Evolutionary conservation across 2,797 vertebrate species (phyloP), one percentile per base, ranked within the genome.

Genomic region (Falco biarmicus): DNA sequence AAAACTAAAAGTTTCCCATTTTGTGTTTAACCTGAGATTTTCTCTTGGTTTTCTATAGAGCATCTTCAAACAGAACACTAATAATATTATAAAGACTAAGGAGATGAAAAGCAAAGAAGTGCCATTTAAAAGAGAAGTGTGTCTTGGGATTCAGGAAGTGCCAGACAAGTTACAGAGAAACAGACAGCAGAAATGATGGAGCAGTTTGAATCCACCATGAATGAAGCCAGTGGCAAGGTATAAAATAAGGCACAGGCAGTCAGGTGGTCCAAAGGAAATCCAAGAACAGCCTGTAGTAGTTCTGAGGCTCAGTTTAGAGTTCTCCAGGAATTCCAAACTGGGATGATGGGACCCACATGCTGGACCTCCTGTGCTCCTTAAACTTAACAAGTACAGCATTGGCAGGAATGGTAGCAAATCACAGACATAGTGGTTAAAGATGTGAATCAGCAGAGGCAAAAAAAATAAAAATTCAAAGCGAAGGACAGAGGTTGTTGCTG

Each of bases 211-310:
- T 8, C 5, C 15, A 51, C 0, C 0, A 26, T 25, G 17, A 81
- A 60, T 0, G 1, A 51, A 61, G 15, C 16, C 26, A 19, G 5
- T 4, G 12, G 10, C 66, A 20, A n/a, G 7, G 5, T 29, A n/a
- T 6, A 28, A 92, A 84, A 31, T 32, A 54, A 64, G 34, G 15
- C 56, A 4, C 3, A 22, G 21, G 20, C 9, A 73, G 5, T 20
- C 43, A 71, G 43, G 22, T 70, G 3, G 8, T 41, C 13, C 73
- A 29, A 69, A 64, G 11, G 17, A 71, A 86, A 65, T 53, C 45
- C 9, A 78, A 63, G 19, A 75, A 16, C 6, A 68, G 2, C 3
- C 2, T 69, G 8, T 43, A 48, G 3, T 32, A n/a, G 11, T 50
- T 56, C 25, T 29, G 22, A 66, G 26, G 13, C 12, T 70, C 15